Conservation (phyloP, 2,888 invertebrate genomes). For the Agriopis marginaria region DNA sequence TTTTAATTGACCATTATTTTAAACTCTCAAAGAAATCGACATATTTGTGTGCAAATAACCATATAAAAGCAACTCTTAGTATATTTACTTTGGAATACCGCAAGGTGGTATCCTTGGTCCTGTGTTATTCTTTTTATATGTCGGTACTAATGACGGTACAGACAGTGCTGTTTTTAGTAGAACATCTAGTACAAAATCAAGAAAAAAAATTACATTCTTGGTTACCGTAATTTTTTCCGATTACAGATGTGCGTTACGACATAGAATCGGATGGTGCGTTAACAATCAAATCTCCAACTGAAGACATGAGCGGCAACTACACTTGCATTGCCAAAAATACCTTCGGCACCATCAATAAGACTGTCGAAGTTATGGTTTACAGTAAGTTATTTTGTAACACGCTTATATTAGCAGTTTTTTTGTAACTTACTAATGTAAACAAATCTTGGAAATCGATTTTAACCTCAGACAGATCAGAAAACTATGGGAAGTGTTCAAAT, state of each 20-base stretch:
- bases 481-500: too few species aligned
- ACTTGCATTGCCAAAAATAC: slow-evolving; percentile 85
- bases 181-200: too few species aligned
- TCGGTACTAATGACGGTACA: background rate
- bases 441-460: too few species aligned
- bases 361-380: slow-evolving; percentile 68
- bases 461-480: too few species aligned
- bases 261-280: slow-evolving; percentile 69
- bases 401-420: too few species aligned
- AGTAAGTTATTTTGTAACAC: slow-evolving; percentile 61
- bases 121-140: background rate
- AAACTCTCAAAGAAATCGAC: too few species aligned
- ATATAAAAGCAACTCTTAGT: background rate
- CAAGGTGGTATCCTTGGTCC: background rate
- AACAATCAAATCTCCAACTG: slow-evolving; percentile 69
- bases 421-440: too few species aligned
- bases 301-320: slow-evolving; percentile 83
- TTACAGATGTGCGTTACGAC: slow-evolving; percentile 66
- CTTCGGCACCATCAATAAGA: slow-evolving; percentile 74
- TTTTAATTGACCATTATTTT: too few species aligned
- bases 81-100: background rate
- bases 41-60: background rate
- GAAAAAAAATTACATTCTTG: too few species aligned
- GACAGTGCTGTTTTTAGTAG: too few species aligned
- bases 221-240: background rate